Conservation (phyloP, 2,113 vertebrate species). For the Orycteropus afer region DNA sequence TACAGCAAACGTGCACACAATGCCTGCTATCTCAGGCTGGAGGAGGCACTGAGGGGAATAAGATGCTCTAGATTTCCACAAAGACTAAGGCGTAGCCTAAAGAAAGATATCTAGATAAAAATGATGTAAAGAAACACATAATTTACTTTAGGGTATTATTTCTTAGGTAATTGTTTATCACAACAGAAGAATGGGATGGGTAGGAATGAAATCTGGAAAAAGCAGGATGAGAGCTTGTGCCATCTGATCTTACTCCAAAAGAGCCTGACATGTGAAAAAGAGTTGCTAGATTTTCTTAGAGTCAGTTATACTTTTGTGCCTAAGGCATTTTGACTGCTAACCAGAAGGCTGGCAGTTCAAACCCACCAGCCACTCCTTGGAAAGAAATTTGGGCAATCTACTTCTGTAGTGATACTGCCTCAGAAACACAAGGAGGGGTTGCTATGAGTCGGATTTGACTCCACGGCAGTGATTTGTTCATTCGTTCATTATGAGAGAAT, state of each 20-base stretch:
- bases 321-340: too few relatives aligned
- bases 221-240: neutral
- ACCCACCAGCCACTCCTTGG: too few relatives aligned
- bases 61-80: neutral
- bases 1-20: neutral
- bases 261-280: too few relatives aligned
- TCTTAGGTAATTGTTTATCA: neutral
- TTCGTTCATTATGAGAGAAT: fast-evolving
- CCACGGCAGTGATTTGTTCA: too few relatives aligned
- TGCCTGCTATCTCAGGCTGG: fast-evolving
- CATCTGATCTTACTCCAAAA: too few relatives aligned
- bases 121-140: neutral
- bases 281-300: neutral
- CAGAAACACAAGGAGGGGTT: too few relatives aligned
- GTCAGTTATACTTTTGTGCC: neutral
- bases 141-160: neutral
- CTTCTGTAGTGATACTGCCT: too few relatives aligned
- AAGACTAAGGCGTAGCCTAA: fast-evolving
- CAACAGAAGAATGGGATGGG: neutral
- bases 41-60: too few relatives aligned
- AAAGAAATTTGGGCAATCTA: too few relatives aligned
- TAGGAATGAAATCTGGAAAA: neutral
- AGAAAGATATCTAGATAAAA: neutral
- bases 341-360: too few relatives aligned
- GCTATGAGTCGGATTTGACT: too few relatives aligned